These are phyloP conservation scores for Pristiophorus japonicus DNA, from an alignment of 2,113 vertebrate species.

Conservation along the genomic window DNA sequence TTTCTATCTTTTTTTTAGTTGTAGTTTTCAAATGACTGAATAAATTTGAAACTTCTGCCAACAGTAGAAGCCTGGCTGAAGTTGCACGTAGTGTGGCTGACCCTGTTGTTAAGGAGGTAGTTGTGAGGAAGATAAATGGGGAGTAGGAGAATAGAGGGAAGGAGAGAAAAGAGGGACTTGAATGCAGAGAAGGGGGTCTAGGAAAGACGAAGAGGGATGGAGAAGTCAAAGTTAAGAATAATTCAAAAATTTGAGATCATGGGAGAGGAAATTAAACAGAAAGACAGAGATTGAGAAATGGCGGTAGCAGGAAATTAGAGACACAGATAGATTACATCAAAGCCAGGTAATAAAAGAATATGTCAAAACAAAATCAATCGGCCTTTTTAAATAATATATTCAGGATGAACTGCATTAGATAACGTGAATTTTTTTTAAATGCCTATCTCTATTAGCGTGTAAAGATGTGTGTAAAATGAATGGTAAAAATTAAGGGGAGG, in stretches of 20 bases:
- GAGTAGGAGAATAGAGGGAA: neutral
- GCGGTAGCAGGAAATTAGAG: neutral
- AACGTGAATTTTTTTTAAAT: neutral
- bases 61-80: neutral
- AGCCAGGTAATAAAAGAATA: neutral
- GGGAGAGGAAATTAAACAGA: neutral
- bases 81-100: neutral
- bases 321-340: neutral
- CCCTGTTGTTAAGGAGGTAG: neutral
- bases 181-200: neutral
- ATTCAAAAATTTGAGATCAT: neutral
- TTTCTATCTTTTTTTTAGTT: neutral
- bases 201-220: neutral
- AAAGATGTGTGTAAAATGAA: neutral
- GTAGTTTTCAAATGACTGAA: neutral
- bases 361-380: neutral
- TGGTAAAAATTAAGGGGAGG: neutral
- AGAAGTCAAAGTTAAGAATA: neutral
- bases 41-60: neutral
- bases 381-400: neutral
- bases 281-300: neutral
- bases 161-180: neutral
- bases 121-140: neutral
- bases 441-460: neutral
- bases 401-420: neutral